phyloP scores from a whole-genome alignment of 53 echinoderm and acorn worm species.

The Mesocentrotus franciscanus region DNA sequence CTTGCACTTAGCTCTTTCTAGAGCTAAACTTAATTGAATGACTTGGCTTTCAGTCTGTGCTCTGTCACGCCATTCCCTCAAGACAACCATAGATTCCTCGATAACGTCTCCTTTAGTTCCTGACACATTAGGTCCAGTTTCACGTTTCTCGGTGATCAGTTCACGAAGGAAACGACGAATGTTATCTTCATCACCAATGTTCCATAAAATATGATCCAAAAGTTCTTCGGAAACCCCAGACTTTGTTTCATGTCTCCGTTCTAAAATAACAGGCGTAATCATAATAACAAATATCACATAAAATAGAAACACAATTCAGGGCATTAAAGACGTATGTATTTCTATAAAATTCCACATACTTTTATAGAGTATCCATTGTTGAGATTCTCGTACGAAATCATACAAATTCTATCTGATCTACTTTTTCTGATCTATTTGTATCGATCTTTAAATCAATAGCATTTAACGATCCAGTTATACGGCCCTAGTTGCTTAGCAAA shows the following conservation, averaged over 20 bases:
- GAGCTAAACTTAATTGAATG: not conserved
- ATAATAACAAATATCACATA: no score
- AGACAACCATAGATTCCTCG: not conserved
- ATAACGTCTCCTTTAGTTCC: not conserved
- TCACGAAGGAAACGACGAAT: not conserved
- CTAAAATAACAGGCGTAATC: not conserved
- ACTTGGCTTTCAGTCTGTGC: not conserved
- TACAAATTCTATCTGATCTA: no score
- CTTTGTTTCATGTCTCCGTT: not conserved
- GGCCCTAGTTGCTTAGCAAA: no score
- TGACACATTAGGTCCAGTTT: not conserved
- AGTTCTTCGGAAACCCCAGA: not conserved
- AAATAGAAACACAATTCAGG: no score
- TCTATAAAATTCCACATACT: no score
- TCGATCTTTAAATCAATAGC: no score
- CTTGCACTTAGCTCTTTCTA: not conserved
- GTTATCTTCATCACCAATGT: not conserved
- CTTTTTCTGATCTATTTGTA: no score
- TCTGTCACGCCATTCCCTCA: not conserved
- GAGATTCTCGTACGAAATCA: no score
- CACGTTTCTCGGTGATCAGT: not conserved
- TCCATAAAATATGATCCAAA: not conserved
- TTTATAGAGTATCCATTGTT: no score
- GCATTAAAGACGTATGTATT: no score
- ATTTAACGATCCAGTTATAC: no score